Base-by-base conservation (phyloP, 1,140 invertebrate species). In the Colletes gigas region DNA sequence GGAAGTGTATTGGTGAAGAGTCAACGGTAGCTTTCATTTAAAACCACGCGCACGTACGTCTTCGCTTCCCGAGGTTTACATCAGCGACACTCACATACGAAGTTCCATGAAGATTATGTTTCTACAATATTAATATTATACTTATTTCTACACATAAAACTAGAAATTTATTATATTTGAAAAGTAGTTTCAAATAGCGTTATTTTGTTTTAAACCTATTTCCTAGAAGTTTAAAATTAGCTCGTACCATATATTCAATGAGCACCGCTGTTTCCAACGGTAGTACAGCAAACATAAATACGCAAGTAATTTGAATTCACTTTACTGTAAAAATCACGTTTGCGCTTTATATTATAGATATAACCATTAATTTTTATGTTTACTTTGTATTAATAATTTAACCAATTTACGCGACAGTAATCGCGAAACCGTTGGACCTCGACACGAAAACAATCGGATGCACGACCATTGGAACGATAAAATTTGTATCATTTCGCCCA, bases 171-270 rank as follows among this genome's bases (percentile, higher is more conserved):
- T 70, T 17, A 39, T 14, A n/a, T 19, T 19, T 2, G 17, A n/a
- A 5, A 65, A n/a, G 14, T 39, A 63, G 4, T 41, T 19, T 39
- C 15, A 14, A 19, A 55, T 9, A 65, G 6, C 10, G 10, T 1
- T 7, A 14, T 17, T 17, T 44, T 50, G 7, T 47, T 47, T 21
- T 9, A 8, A 17, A 68, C 21, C 12, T 10, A 8, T 21, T 47
- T 8, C 50, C 17, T 19, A 41, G 1, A 0, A 41, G 7, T 62
- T 21, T 78, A 62, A 41, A 78, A 71, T 78, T 70, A 77, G 30
- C 14, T 52, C n/a, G 10, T 41, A 70, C n/a, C 21, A 41, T 15
- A 44, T 41, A 68, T 14, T 77, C 14, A 62, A 71, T 62, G 66
- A 78, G 9, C 30, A 78, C n/a, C 21, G 19, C 44, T 69, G 30